Percentiles rank a stretch among this genome's conserved stretches.
These are phyloP conservation scores for Pseudotriccus pelzelni DNA, from an alignment of 2,797 vertebrate species.

Conservation along the genomic window DNA sequence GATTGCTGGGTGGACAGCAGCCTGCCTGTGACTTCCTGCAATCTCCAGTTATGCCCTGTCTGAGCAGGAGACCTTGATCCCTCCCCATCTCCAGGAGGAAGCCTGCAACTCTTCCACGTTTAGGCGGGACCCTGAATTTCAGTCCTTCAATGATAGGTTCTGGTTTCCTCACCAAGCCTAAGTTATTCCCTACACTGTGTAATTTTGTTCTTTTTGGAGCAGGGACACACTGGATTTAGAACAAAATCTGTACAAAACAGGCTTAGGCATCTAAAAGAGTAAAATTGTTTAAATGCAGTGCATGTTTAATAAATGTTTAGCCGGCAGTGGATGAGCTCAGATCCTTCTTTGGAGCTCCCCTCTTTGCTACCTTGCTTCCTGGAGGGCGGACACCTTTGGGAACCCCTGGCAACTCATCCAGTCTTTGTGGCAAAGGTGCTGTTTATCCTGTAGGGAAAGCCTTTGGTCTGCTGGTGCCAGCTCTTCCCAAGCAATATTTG, in stretches of 20 bases:
- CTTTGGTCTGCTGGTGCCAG: neutral
- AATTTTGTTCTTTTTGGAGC: conserved; percentile 33
- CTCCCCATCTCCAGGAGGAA: neutral
- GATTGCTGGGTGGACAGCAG: neutral
- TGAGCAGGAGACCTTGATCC: neutral
- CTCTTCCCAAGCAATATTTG: neutral
- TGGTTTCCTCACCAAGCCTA: neutral
- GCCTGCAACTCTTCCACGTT: neutral
- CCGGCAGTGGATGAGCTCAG: neutral
- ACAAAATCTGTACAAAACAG: neutral
- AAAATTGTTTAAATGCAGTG: neutral
- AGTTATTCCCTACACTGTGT: conserved; percentile 20
- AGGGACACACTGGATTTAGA: neutral
- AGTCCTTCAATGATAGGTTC: neutral
- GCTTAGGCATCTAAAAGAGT: neutral
- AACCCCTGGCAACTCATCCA: neutral
- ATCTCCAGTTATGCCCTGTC: neutral
- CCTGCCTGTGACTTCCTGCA: neutral
- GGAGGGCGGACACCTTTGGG: fast-evolving
- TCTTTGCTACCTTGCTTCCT: neutral
- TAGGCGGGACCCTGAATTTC: neutral
- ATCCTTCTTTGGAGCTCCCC: neutral
- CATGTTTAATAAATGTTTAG: neutral
- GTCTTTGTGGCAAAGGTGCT: neutral
- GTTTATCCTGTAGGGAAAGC: neutral